phyloP scores from a whole-genome alignment of 2,113 vertebrate species.

The Grammomys surdaster region DNA sequence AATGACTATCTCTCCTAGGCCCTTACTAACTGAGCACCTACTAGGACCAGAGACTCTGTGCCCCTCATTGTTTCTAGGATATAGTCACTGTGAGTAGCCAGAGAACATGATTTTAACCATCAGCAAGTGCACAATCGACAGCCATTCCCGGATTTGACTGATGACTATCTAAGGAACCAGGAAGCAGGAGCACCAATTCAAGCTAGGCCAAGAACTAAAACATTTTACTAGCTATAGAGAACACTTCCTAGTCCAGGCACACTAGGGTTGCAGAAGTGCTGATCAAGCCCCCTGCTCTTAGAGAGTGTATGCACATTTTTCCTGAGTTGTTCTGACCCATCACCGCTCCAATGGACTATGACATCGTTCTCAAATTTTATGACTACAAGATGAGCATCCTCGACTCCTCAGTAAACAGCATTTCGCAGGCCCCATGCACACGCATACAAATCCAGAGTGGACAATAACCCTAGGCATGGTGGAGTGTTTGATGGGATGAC shows the following conservation, averaged over 20 bases:
- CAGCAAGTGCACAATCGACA: background rate
- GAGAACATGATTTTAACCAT: constrained; percentile 22
- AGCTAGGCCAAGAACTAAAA: constrained; percentile 16
- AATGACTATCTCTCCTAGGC: background rate
- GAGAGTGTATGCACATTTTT: background rate
- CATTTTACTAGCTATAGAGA: constrained; percentile 15
- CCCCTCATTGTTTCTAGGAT: background rate
- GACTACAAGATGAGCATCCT: constrained; percentile 7
- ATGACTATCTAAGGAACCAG: background rate
- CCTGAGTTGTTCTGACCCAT: constrained; percentile 75
- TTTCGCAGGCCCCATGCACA: background rate
- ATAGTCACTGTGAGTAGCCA: background rate
- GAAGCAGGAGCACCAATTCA: background rate
- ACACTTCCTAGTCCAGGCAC: constrained; percentile 41
- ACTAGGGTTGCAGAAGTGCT: constrained; percentile 14
- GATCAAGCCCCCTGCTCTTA: constrained; percentile 31
- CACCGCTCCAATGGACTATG: constrained; percentile 37
- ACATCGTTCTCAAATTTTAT: constrained; percentile 19
- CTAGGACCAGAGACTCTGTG: background rate
- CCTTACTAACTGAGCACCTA: background rate
- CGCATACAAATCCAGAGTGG: constrained; percentile 70
- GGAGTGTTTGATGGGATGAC: constrained; percentile 69
- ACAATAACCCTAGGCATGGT: constrained; percentile 68
- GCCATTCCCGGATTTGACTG: background rate
- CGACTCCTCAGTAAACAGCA: constrained; percentile 55